Base-by-base conservation (phyloP, 2,113 vertebrate species). In the Barbus barbus region DNA sequence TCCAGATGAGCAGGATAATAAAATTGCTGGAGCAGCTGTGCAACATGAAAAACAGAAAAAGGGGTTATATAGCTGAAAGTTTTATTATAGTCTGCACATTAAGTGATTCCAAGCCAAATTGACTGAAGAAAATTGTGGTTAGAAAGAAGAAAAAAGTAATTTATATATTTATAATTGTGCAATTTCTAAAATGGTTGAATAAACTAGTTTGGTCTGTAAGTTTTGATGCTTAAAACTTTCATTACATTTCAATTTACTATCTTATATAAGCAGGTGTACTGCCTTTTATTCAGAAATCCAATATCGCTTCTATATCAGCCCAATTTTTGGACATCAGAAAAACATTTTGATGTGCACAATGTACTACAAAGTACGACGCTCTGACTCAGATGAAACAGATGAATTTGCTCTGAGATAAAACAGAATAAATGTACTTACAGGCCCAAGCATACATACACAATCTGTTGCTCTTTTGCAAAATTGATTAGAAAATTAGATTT, bases 401-500 rank as follows among this genome's bases (percentile, higher is more conserved):
- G 3, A 48, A 33, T 81, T 81, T 67, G 63, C 38, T 9, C 11
- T 18, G 61, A 81, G 63, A 71, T 51, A 18, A 81, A 81, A 81
- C 65, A 38, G 44, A 67, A 71, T 81, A 51, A 53, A 81, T 69
- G 26, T 14, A 26, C 14, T 24, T 67, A 81, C 38, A 81, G 12
- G 9, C 24, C 24, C 20, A 0, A 67, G 78, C 26, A 69, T 0
- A 16, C 0, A 0, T 48, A 22, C 13, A 12, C 78, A 69, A 51
- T 51, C 9, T 44, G n/a, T 24, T 26, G 22, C 58, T 63, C 60
- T 31, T 67, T 67, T 71, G 33, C 38, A 77, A 84, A 79, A 78
- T 75, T 83, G 81, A 83, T 83, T 41, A 28, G 51, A 75, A 48
- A 75, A 60, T 56, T 56, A 1, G 81, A 84, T 31, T 38, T n/a